Evolutionary conservation across 2,888 invertebrate species (phyloP).

Genomic region (Heliconius sara): DNA sequence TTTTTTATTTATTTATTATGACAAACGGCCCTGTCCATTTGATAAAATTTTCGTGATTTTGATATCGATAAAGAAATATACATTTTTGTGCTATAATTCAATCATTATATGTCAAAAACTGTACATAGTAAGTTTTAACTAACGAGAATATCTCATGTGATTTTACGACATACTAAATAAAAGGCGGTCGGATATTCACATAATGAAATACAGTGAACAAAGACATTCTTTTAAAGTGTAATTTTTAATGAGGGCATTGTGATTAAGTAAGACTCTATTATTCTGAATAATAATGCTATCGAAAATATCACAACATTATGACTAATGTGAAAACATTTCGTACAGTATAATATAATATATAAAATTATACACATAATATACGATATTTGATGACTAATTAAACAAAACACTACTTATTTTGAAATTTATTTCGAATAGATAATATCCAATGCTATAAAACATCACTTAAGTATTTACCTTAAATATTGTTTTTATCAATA

Average conservation of each 20-base stretch:
- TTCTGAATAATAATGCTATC: neutral
- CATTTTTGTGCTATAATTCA: neutral
- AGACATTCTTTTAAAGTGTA: constrained; percentile 11
- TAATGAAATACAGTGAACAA: constrained; percentile 11
- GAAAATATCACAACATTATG: neutral
- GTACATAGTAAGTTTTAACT: neutral
- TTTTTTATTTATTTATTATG: neutral
- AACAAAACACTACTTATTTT: no score
- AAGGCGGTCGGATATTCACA: constrained; percentile 1
- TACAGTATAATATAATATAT: neutral
- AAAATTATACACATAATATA: neutral
- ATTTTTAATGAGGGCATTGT: constrained; percentile 13
- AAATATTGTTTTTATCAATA: neutral
- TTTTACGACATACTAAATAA: neutral
- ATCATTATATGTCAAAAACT: neutral
- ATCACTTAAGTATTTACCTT: no score
- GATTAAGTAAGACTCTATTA: neutral
- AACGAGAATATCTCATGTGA: constrained; percentile 3
- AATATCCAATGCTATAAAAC: no score
- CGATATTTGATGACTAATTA: no score
- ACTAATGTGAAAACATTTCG: neutral
- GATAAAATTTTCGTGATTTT: neutral
- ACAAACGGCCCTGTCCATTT: neutral
- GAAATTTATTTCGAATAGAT: no score
- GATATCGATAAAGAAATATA: neutral